Evolutionary conservation across 2,888 invertebrate species (phyloP).

Genomic region (Bombylius discolor): DNA sequence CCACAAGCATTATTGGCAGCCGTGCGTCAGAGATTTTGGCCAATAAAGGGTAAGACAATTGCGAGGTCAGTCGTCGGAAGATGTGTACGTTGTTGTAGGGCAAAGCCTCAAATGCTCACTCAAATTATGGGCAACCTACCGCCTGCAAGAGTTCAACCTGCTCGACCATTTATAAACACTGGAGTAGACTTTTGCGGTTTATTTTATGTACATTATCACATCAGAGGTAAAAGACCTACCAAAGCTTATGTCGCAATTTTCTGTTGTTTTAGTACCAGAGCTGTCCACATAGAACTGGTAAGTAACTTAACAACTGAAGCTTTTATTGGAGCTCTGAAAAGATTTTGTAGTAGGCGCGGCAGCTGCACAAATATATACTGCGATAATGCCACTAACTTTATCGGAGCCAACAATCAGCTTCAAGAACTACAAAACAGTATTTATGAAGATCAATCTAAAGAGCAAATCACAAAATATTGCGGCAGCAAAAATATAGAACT

Average conservation of each 20-base stretch:
- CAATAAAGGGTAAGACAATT: slow-evolving; percentile 11
- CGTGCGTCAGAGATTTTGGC: slow-evolving; percentile 14
- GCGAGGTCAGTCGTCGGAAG: slow-evolving; percentile 9
- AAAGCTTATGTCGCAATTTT: slow-evolving; percentile 11
- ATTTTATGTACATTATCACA: slow-evolving; percentile 2
- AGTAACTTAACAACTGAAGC: slow-evolving; percentile 9
- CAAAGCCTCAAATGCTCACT: slow-evolving; percentile 7
- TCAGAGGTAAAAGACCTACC: slow-evolving; percentile 3
- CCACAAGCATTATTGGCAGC: too few relatives aligned
- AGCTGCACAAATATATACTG: slow-evolving; percentile 1
- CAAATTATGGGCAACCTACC: slow-evolving; percentile 21
- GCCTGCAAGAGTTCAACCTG: slow-evolving; percentile 4
- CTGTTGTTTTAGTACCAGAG: slow-evolving; percentile 11
- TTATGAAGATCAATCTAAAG: too few relatives aligned
- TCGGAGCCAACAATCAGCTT: too few relatives aligned
- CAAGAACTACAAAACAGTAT: too few relatives aligned
- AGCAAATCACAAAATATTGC: too few relatives aligned
- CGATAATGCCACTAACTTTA: slow-evolving; percentile 9
- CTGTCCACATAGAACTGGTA: slow-evolving; percentile 9
- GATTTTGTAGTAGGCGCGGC: slow-evolving; percentile 7
- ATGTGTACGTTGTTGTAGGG: slow-evolving; percentile 12
- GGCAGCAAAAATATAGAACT: too few relatives aligned
- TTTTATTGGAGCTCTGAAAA: slow-evolving; percentile 10
- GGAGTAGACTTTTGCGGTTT: slow-evolving; percentile 10
- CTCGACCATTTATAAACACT: slow-evolving; percentile 8